Conservation (phyloP, 2,888 invertebrate species). For the Tyria jacobaeae region DNA sequence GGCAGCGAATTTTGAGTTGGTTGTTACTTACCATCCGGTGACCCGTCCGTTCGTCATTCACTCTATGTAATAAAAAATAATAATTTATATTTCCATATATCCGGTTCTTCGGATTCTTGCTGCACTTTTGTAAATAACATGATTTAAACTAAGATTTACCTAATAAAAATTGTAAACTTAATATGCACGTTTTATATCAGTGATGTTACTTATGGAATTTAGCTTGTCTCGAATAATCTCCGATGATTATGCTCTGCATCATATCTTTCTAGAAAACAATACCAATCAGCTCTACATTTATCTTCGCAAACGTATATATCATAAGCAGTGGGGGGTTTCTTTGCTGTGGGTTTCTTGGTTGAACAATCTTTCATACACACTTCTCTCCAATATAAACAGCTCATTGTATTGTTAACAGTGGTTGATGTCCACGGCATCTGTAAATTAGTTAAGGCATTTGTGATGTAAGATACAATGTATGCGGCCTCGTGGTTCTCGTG, state of each 20-base stretch:
- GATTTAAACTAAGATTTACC: no score
- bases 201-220: no score
- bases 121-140: no score
- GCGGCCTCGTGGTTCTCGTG: no score
- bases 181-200: no score
- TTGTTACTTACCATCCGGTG: no score
- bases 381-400: slow-evolving; percentile 3
- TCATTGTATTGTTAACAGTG: background rate
- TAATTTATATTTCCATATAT: no score
- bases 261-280: background rate
- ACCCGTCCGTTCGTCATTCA: no score
- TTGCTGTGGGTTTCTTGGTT: background rate
- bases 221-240: background rate
- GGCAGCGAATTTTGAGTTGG: no score
- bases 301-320: background rate
- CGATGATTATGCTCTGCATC: background rate
- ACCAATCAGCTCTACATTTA: background rate
- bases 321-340: background rate
- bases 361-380: slow-evolving; percentile 2
- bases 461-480: background rate
- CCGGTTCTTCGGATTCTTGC: no score
- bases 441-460: background rate
- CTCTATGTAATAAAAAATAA: no score
- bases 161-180: no score
- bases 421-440: background rate